phyloP scores from a whole-genome alignment of 2,797 vertebrate species.

The Cetoscarus ocellatus region DNA sequence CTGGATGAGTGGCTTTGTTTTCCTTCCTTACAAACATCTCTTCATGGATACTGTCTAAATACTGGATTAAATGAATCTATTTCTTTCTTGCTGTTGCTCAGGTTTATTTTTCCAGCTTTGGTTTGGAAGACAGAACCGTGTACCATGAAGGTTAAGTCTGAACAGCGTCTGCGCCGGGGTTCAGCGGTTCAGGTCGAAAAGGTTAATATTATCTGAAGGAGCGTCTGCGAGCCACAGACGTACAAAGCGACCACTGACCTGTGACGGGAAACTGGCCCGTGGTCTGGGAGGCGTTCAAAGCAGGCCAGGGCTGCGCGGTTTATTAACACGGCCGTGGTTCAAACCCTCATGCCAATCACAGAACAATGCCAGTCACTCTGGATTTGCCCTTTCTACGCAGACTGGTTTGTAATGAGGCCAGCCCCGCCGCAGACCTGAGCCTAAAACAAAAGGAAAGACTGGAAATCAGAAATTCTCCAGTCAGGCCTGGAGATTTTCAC shows the following conservation, averaged over 20 bases:
- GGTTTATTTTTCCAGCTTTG: conserved; percentile 3
- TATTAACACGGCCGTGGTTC: conserved; percentile 50
- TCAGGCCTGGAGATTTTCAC: conserved; percentile 4
- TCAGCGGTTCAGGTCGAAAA: conserved; percentile 72
- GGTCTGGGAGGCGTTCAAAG: conserved; percentile 57
- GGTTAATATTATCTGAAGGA: conserved; percentile 69
- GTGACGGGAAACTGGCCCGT: conserved; percentile 66
- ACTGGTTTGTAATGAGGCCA: conserved; percentile 76
- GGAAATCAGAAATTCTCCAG: conserved; percentile 27
- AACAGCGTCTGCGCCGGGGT: conserved; percentile 40
- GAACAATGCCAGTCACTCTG: conserved; percentile 83
- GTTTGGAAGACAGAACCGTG: conserved; percentile 15
- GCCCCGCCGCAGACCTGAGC: conserved; percentile 30
- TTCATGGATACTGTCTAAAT: too few species aligned
- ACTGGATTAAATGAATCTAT: not conserved
- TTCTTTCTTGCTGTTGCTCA: not conserved
- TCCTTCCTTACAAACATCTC: too few species aligned
- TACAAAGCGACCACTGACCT: conserved; percentile 80
- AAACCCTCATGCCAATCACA: conserved; percentile 76
- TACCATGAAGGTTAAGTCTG: conserved; percentile 33
- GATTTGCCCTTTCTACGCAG: conserved; percentile 73
- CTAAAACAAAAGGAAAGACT: conserved; percentile 38
- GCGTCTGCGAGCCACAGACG: conserved; percentile 50
- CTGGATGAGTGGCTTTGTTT: too few species aligned
- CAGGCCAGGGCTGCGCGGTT: conserved; percentile 31